Base-by-base conservation (phyloP, 2,797 vertebrate species). In the Pogonophryne albipinna region DNA sequence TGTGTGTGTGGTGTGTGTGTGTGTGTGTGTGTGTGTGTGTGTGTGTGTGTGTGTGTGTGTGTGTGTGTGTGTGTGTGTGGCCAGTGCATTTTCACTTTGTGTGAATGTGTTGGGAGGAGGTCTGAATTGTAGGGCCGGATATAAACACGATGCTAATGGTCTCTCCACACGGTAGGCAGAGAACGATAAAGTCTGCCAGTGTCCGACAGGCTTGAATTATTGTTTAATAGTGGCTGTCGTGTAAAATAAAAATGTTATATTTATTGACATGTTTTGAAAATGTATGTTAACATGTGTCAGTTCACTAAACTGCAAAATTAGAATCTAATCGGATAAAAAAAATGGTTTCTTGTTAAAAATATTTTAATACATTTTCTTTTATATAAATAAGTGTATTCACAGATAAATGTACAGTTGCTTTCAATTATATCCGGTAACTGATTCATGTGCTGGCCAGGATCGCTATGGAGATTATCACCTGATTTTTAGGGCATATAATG, bases 61-160 rank as follows among this genome's bases (percentile, higher is more conserved):
- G n/a, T n/a, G n/a, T n/a, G n/a, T n/a, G n/a, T n/a, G n/a, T n/a
- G n/a, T n/a, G n/a, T n/a, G n/a, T n/a, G n/a, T n/a, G n/a, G n/a
- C n/a, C n/a, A 61, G 79, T 76, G 23, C 23, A 0, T 27, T 27
- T 27, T 27, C 23, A 27, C 23, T 27, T 27, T 27, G 23, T 27
- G 23, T 27, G 23, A 27, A 27, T 27, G 55, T 51, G 67, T 58
- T 71, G 72, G 38, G 42, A 66, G 61, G 75, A 31, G 42, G 41
- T 72, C 72, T 80, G 72, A 78, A 71, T 72, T 64, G 55, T 44
- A 55, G 50, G 10, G 56, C 71, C 46, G 42, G 78, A 80, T 82
- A 72, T 71, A 76, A 86, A 86, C 82, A 63, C 31, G 57, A 34
- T 42, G 57, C 76, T 86, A 83, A 86, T 78, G 74, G 65, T 78